phyloP scores from a whole-genome alignment of 2,888 invertebrate genomes.

The Pheosia gnoma region DNA sequence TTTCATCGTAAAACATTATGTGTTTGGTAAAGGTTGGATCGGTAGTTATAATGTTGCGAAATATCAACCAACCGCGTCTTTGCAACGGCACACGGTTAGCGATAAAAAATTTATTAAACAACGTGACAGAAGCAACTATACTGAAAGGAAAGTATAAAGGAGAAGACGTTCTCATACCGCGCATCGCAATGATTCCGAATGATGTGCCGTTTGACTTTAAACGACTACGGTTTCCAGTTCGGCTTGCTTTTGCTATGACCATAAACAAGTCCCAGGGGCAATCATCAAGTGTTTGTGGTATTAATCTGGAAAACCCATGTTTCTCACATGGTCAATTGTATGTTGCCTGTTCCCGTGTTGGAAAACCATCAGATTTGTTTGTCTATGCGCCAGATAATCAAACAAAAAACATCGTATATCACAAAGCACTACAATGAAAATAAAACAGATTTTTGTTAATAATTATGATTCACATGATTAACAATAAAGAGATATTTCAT shows the following conservation, averaged over 20 bases:
- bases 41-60: slow-evolving; percentile 33
- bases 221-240: too few relatives aligned
- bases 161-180: too few relatives aligned
- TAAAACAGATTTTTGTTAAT: slow-evolving; percentile 8
- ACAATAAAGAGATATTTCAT: too few relatives aligned
- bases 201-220: too few relatives aligned
- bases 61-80: slow-evolving; percentile 34
- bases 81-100: slow-evolving; percentile 25
- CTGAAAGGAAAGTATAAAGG: too few relatives aligned
- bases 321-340: slow-evolving; percentile 41
- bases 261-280: too few relatives aligned
- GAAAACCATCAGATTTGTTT: slow-evolving; percentile 44
- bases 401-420: slow-evolving; percentile 36
- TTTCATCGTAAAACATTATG: slow-evolving; percentile 3
- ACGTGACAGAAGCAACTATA: slow-evolving; percentile 10
- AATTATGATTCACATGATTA: slow-evolving; percentile 5
- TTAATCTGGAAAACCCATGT: slow-evolving; percentile 21
- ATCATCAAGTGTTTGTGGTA: slow-evolving; percentile 9
- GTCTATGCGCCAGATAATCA: slow-evolving; percentile 32
- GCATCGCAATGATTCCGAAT: too few relatives aligned
- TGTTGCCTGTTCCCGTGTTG: too few relatives aligned
- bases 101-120: too few relatives aligned
- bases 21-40: too few relatives aligned
- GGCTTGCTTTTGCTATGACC: too few relatives aligned
- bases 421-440: slow-evolving; percentile 32